phyloP scores from a whole-genome alignment of 2,113 vertebrate species.

The Oxygymnocypris stewartii region DNA sequence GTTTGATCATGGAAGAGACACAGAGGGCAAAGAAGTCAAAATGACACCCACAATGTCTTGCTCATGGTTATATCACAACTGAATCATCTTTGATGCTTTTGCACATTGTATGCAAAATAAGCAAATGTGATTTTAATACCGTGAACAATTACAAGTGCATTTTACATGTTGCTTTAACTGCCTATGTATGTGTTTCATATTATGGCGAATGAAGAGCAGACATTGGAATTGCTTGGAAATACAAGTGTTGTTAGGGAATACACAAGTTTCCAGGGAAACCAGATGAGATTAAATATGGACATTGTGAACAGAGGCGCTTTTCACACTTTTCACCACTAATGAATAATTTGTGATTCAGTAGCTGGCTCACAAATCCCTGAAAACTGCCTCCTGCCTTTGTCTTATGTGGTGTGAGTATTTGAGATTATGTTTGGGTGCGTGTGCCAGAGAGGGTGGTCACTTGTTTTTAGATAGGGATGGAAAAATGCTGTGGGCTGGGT shows the following conservation, averaged over 20 bases:
- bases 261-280: slow-evolving; percentile 68
- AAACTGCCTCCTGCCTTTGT: slow-evolving; percentile 27
- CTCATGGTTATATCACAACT: slow-evolving; percentile 1
- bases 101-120: background rate
- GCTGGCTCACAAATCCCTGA: slow-evolving; percentile 50
- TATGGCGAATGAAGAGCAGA: background rate
- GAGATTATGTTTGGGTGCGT: slow-evolving; percentile 24
- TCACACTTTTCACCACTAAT: slow-evolving; percentile 62
- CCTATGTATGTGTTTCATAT: background rate
- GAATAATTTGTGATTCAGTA: slow-evolving; percentile 69
- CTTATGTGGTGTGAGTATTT: slow-evolving; percentile 33
- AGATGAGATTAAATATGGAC: slow-evolving; percentile 64
- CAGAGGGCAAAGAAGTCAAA: slow-evolving; percentile 18
- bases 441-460: slow-evolving; percentile 25
- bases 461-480: slow-evolving; percentile 40
- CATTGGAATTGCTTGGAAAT: slow-evolving; percentile 15
- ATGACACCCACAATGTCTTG: slow-evolving; percentile 16
- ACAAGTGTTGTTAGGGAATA: background rate
- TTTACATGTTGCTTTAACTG: background rate
- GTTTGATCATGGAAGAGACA: background rate
- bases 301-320: slow-evolving; percentile 64
- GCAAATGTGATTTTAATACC: background rate
- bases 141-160: background rate
- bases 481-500: slow-evolving; percentile 40
- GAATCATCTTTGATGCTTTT: background rate